Evolutionary conservation across 2,797 vertebrate species (phyloP).

Genomic region (Glossophaga mutica): DNA sequence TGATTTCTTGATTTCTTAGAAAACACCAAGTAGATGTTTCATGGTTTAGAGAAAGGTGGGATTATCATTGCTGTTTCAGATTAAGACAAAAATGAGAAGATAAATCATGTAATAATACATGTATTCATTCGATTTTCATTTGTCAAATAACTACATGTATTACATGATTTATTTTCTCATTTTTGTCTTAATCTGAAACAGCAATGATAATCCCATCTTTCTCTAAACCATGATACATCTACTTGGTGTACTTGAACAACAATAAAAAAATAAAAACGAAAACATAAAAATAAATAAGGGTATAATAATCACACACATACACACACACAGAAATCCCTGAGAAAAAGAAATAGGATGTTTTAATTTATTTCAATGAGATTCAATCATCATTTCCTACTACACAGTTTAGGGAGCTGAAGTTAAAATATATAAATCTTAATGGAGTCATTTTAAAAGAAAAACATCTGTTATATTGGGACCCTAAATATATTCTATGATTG

Average conservation of each 20-base stretch:
- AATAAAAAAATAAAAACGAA: no score
- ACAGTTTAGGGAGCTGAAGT: not conserved
- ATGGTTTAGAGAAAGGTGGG: not conserved
- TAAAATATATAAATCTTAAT: not conserved
- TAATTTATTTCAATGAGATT: not conserved
- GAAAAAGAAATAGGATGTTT: not conserved
- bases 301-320: no score
- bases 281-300: no score
- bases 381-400: not conserved
- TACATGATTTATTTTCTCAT: not conserved
- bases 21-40: not conserved
- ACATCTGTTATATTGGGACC: not conserved
- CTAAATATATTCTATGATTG: not conserved
- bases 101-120: not conserved
- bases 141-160: no score
- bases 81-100: not conserved
- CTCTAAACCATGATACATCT: not conserved
- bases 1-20: not conserved
- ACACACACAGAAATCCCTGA: not conserved
- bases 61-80: not conserved
- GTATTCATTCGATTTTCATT: not conserved
- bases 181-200: not conserved
- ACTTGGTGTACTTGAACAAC: not conserved
- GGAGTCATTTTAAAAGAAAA: not conserved
- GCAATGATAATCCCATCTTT: not conserved